Conservation (phyloP, 2,113 vertebrate species). For the Hippopotamus amphibius region DNA sequence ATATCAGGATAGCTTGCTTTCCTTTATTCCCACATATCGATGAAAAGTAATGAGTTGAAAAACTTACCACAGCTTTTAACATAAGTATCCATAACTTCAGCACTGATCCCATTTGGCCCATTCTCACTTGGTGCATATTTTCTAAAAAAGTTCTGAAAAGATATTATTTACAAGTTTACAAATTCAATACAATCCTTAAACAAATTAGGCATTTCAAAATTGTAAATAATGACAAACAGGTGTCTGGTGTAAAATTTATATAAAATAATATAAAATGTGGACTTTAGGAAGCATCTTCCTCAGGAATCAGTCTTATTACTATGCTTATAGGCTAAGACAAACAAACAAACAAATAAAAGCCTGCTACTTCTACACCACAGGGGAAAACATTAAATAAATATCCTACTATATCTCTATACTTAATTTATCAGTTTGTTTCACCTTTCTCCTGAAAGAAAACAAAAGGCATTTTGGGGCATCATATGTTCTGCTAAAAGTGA, state of each 20-base stretch:
- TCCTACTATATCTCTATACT: not conserved
- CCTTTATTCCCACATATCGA: not conserved
- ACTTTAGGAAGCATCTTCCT: not conserved
- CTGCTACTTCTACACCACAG: not conserved
- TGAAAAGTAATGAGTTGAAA: not conserved
- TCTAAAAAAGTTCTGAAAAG: slow-evolving; percentile 96
- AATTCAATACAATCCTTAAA: not conserved
- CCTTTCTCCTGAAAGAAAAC: not conserved
- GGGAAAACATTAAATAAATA: not conserved
- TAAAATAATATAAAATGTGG: too few species aligned
- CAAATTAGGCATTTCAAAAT: not conserved
- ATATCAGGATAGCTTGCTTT: not conserved
- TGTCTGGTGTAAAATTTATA: not conserved
- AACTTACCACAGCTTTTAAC: slow-evolving; percentile 99
- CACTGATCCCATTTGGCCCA: slow-evolving; percentile 96
- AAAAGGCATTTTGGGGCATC: not conserved
- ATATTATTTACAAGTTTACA: slow-evolving; percentile 49
- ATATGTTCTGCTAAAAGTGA: not conserved
- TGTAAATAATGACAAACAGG: not conserved
- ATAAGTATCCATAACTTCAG: slow-evolving; percentile 99
- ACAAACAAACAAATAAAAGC: not conserved
- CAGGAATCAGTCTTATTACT: not conserved
- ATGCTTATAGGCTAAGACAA: not conserved
- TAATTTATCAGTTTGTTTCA: slow-evolving; percentile 6
- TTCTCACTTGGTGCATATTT: slow-evolving; percentile 97